phyloP scores from a whole-genome alignment of 2,888 invertebrate genomes.

The Stegophylla sp. region DNA sequence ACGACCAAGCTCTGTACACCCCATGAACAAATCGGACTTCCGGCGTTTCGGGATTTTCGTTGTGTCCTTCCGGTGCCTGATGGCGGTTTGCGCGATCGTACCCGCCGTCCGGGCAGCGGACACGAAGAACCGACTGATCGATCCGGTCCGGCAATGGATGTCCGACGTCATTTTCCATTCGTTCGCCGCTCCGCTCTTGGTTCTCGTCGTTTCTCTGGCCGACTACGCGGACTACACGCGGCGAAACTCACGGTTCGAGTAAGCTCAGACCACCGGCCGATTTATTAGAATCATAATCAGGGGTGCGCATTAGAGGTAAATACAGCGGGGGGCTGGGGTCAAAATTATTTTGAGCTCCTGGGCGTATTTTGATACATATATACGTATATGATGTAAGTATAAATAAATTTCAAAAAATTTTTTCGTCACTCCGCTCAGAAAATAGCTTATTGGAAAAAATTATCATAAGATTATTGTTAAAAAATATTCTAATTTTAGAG shows the following conservation, averaged over 20 bases:
- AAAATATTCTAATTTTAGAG: neutral
- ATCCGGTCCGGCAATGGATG: slow-evolving; percentile 19
- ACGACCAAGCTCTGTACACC: no score
- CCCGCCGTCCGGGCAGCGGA: neutral
- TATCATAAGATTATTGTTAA: no score
- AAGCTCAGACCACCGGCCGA: no score
- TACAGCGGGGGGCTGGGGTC: no score
- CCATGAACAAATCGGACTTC: slow-evolving; percentile 39
- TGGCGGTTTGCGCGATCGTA: neutral
- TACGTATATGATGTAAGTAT: neutral
- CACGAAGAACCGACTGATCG: slow-evolving; percentile 8
- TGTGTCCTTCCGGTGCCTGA: slow-evolving; percentile 1
- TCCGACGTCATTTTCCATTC: slow-evolving; percentile 5
- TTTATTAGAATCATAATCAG: no score
- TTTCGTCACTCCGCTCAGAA: no score
- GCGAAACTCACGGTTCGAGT: slow-evolving; percentile 27
- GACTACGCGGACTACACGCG: neutral
- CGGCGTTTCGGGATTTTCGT: slow-evolving; percentile 25
- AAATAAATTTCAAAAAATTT: no score
- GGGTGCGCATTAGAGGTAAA: no score
- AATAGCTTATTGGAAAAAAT: no score
- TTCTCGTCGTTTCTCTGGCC: neutral
- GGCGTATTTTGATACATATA: no score
- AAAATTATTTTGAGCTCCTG: no score
- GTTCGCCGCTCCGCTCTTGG: neutral